Percentiles rank a stretch among this genome's conserved stretches.
Conservation (phyloP, 2,113 vertebrate genomes). For the Deroptyus accipitrinus region DNA sequence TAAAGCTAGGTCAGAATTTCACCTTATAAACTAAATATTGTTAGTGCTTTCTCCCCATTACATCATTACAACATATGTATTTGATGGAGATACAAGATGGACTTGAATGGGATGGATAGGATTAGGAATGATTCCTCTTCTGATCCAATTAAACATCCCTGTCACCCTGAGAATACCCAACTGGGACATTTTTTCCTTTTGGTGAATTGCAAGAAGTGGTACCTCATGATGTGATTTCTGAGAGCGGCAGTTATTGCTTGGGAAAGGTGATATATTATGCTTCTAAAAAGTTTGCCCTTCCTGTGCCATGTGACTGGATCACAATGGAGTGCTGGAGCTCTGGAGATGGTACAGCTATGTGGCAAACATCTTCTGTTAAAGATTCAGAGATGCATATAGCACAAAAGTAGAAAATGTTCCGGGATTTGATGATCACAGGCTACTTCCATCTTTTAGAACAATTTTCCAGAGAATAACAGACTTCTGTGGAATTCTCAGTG, state of each 20-base stretch:
- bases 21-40: background rate
- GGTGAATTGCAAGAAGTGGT: background rate
- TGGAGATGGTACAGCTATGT: fast-evolving
- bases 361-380: background rate
- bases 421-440: background rate
- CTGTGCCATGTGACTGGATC: background rate
- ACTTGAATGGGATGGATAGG: fast-evolving
- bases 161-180: background rate
- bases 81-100: background rate
- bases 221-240: background rate
- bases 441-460: background rate
- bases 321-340: background rate
- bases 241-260: background rate
- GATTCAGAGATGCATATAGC: background rate
- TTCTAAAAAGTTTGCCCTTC: background rate
- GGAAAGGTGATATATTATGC: background rate
- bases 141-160: background rate
- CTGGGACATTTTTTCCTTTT: background rate
- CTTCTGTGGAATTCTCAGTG: background rate
- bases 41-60: background rate
- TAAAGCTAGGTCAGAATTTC: background rate
- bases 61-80: background rate
- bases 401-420: background rate
- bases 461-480: background rate
- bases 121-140: background rate